A percentile compares a stretch with the other conserved stretches of the same genome.
Conservation (phyloP, 2,888 invertebrate species). For the Lasioglossum morio region DNA sequence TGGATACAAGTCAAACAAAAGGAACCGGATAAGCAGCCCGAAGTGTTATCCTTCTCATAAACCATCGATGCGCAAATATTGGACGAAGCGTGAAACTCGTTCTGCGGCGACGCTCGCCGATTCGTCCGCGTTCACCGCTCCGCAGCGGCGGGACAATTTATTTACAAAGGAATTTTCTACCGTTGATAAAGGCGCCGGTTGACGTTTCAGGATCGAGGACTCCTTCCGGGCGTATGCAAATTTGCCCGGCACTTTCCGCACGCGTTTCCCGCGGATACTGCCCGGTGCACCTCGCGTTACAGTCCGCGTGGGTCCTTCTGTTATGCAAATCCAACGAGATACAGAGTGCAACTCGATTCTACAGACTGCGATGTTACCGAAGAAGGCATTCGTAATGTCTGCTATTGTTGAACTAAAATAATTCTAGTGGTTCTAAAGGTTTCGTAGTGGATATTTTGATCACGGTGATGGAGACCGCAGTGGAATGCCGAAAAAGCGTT, state of each 20-base stretch:
- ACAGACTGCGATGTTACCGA: not conserved
- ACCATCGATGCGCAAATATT: slow-evolving; percentile 57
- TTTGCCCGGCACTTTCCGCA: slow-evolving; percentile 47
- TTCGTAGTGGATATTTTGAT: too few relatives aligned
- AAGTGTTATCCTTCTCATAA: slow-evolving; percentile 53
- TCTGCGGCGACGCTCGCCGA: not conserved
- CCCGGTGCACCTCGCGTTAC: not conserved
- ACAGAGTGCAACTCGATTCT: slow-evolving; percentile 39
- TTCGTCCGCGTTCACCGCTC: not conserved
- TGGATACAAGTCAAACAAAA: slow-evolving; percentile 38
- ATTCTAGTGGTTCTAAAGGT: too few relatives aligned
- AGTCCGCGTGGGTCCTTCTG: not conserved
- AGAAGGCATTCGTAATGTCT: not conserved
- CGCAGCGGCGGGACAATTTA: slow-evolving; percentile 33
- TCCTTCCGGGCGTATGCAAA: slow-evolving; percentile 46
- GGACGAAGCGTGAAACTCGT: slow-evolving; percentile 24
- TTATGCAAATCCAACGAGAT: not conserved
- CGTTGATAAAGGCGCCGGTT: slow-evolving; percentile 25
- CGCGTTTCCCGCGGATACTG: slow-evolving; percentile 19
- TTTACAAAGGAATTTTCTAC: slow-evolving; percentile 44
- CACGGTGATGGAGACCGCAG: too few relatives aligned
- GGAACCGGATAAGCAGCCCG: slow-evolving; percentile 34
- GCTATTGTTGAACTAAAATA: not conserved
- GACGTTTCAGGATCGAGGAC: slow-evolving; percentile 37
- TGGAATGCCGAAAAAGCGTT: too few relatives aligned